Evolutionary conservation across 2,888 invertebrate species (phyloP), one percentile per base, ranked within the genome.

Genomic region (Eilema caniola): DNA sequence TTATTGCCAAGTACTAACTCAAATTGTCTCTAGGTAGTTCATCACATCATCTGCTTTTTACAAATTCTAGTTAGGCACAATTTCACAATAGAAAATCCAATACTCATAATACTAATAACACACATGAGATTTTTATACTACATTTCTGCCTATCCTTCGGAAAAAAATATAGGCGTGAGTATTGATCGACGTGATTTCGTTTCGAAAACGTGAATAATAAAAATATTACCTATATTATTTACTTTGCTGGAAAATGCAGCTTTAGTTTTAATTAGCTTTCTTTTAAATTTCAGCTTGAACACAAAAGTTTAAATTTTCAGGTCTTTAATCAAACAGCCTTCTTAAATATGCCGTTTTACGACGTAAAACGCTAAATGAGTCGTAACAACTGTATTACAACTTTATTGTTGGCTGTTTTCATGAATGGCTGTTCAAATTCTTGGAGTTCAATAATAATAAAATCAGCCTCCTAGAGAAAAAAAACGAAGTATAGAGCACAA

Each of bases 371-470:
- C 28, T 23, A 31, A 65, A 62, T 37, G 57, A 41, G 28, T 25
- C 64, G 67, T 71, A 70, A 66, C 72, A 73, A 41, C 71, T 68
- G 72, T 74, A 74, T 74, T 60, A 57, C 33, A 76, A 74, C 66
- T 69, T 67, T 73, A 69, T 71, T 74, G 47, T 53, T 62, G 69
- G 62, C 28, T 28, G 28, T 67, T 67, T 63, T 70, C 61, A 73
- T 71, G 67, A 71, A 63, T 71, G 69, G 61, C 28, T 62, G n/a
- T n/a, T n/a, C n/a, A n/a, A n/a, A n/a, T 66, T 65, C 66, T 72
- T 16, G 16, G 41, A 41, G 16, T 41, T 41, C 41, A 41, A 41
- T 41, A 41, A 41, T 41, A 41, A 41, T 41, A 41, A 41, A 16
- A 41, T 41, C 16, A 41, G 14, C 33, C 33, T 12, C 1, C 12